These are phyloP conservation scores for Epinephelus malabaricus DNA, from an alignment of 2,797 vertebrate genomes.

Conservation along the genomic window DNA sequence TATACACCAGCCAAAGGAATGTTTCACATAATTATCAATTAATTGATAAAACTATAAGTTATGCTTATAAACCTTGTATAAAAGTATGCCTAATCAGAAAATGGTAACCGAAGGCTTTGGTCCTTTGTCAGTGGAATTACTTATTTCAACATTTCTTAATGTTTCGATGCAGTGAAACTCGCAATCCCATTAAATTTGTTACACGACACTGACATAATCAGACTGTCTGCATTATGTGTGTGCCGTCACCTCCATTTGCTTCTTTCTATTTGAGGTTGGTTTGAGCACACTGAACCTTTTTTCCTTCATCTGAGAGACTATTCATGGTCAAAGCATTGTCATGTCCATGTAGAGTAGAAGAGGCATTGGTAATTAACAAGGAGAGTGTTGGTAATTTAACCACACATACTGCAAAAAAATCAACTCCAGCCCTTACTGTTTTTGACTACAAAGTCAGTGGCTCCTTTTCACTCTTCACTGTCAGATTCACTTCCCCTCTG, in stretches of 20 bases:
- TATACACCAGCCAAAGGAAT: no score
- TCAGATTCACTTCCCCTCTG: slow-evolving; percentile 44
- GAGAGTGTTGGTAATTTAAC: background rate
- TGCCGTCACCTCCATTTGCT: no score
- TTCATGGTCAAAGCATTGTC: no score
- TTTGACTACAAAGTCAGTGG: background rate
- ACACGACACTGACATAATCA: background rate
- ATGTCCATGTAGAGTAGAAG: background rate
- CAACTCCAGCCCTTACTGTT: background rate
- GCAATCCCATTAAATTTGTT: background rate
- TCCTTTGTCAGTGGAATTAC: no score
- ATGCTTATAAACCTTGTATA: no score
- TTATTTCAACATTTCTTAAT: no score
- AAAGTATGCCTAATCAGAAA: no score
- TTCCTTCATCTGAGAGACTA: no score
- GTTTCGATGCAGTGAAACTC: background rate
- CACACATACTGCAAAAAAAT: background rate
- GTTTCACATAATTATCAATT: no score
- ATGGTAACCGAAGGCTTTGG: no score
- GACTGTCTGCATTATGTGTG: background rate
- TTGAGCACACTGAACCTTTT: background rate
- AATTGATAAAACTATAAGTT: no score
- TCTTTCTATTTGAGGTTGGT: background rate
- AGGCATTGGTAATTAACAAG: background rate
- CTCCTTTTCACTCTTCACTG: slow-evolving; percentile 31